These are phyloP conservation scores for Cheilosia impressa DNA, from an alignment of 2,888 invertebrate genomes.

Conservation along the genomic window DNA sequence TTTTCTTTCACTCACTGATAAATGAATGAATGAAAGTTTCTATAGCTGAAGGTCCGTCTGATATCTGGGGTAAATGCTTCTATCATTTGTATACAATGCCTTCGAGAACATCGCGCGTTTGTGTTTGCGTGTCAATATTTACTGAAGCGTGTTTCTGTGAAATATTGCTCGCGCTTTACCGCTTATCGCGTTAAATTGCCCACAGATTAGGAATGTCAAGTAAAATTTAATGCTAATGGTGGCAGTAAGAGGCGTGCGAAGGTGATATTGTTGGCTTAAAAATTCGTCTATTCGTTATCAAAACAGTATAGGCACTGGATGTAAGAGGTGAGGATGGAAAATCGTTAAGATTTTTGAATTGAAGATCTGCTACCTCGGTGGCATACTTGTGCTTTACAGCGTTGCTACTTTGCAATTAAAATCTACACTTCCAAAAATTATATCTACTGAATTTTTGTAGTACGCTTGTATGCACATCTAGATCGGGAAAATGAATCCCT, in stretches of 20 bases:
- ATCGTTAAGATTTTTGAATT: slow-evolving; percentile 24
- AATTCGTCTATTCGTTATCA: no score
- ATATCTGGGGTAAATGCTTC: slow-evolving; percentile 13
- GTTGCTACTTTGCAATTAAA: no score
- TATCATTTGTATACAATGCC: slow-evolving; percentile 7
- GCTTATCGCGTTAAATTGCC: slow-evolving; percentile 65
- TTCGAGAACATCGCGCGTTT: not conserved
- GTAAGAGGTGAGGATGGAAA: not conserved
- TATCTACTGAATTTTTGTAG: no score
- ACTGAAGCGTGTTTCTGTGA: slow-evolving; percentile 57
- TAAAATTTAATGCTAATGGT: slow-evolving; percentile 53
- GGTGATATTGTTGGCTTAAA: not conserved
- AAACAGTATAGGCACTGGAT: no score
- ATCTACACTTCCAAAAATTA: no score
- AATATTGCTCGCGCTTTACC: slow-evolving; percentile 62
- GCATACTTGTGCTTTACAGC: no score
- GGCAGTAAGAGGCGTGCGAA: slow-evolving; percentile 19
- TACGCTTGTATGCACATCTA: no score
- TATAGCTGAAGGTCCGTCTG: slow-evolving; percentile 42
- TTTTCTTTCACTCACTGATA: slow-evolving; percentile 68
- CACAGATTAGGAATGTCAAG: slow-evolving; percentile 70
- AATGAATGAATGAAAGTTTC: slow-evolving; percentile 60
- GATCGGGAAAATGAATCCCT: no score
- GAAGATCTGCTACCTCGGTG: slow-evolving; percentile 20
- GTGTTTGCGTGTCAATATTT: slow-evolving; percentile 59